Evolutionary conservation across 2,797 vertebrate genomes (phyloP).

Genomic region (Perodicticus potto): DNA sequence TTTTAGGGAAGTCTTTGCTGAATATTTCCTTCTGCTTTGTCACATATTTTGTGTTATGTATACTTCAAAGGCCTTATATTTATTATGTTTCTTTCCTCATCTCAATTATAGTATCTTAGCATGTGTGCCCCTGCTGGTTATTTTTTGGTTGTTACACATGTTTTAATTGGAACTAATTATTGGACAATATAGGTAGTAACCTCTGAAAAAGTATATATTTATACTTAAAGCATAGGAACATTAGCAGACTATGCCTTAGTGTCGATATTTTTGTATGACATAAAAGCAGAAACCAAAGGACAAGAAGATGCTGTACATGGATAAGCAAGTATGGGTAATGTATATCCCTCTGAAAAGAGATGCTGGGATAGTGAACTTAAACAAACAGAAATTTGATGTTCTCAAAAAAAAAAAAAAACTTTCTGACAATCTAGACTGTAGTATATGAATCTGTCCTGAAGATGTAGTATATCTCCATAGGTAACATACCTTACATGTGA

Average conservation of each 20-base stretch:
- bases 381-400: not conserved
- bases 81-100: not conserved
- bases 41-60: not conserved
- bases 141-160: not conserved
- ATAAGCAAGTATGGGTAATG: slow-evolving; percentile 2
- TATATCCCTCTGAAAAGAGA: not conserved
- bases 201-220: no score
- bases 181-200: not conserved
- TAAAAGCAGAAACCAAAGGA: slow-evolving; percentile 49
- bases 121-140: not conserved
- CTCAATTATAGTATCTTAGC: not conserved
- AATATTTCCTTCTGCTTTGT: slow-evolving; percentile 36
- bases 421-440: not conserved
- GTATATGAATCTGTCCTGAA: not conserved
- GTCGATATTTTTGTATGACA: not conserved
- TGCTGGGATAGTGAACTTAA: not conserved
- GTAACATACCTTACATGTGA: not conserved
- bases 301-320: slow-evolving; percentile 55
- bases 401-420: not conserved
- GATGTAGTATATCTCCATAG: not conserved
- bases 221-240: no score
- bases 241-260: no score
- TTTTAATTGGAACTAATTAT: slow-evolving; percentile 10
- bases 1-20: not conserved
- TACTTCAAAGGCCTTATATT: not conserved